Conservation (phyloP, 2,113 vertebrate genomes). For the Nyctereutes procyonoides region DNA sequence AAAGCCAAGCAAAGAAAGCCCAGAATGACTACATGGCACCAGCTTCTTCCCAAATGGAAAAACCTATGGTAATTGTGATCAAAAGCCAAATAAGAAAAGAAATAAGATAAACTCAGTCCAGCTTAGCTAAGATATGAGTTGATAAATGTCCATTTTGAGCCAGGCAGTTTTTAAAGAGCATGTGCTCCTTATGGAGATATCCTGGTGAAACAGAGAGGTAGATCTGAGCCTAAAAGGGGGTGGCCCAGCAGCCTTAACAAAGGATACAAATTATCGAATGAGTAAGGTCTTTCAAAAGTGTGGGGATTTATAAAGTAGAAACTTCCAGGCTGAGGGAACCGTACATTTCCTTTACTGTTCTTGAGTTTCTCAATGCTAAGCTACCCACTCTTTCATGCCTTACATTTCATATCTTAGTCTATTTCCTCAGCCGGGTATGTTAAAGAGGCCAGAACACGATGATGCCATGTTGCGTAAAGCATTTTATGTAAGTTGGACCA, state of each 20-base stretch:
- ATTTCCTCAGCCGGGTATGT: not conserved
- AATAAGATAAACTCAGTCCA: not conserved
- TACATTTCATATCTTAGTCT: not conserved
- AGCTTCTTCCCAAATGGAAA: slow-evolving; percentile 43
- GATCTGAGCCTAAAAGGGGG: not conserved
- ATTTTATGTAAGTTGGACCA: not conserved
- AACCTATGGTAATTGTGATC: not conserved
- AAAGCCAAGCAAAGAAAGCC: not conserved
- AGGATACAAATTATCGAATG: not conserved
- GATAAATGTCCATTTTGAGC: not conserved
- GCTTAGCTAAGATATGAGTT: not conserved
- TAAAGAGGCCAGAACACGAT: not conserved
- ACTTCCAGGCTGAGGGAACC: not conserved
- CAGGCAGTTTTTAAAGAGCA: not conserved
- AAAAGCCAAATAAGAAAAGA: slow-evolving; percentile 24
- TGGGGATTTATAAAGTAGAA: not conserved
- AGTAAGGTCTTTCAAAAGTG: not conserved
- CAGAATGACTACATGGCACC: not conserved
- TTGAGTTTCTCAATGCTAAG: not conserved
- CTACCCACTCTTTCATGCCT: not conserved
- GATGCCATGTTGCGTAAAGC: not conserved
- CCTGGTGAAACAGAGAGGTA: not conserved
- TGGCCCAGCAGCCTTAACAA: not conserved
- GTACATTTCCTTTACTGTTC: not conserved
- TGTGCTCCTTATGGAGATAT: not conserved